Evolutionary conservation across 2,888 invertebrate species (phyloP), one percentile per base, ranked within the genome.

Genomic region (Habrosyne pyritoides): DNA sequence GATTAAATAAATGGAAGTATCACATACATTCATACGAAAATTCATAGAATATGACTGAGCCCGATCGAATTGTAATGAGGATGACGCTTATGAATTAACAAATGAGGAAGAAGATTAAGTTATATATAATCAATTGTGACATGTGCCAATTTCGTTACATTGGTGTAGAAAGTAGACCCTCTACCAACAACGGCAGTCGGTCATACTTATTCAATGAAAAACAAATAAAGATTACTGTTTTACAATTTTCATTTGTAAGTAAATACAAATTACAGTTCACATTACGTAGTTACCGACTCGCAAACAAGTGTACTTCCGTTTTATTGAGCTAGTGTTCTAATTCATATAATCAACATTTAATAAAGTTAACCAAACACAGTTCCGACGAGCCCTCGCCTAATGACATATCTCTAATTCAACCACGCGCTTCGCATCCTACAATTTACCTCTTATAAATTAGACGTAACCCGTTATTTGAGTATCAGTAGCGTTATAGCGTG

Each of bases 391-490:
- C 42, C 42, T 14, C 14, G 63, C 71, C 71, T 84, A 86, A 89
- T 88, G 82, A 85, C 80, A 86, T 62, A 77, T 77, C 76, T 77
- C 79, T 80, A 84, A 81, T 73, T 67, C 69, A 73, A 73, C 71
- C 79, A 79, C 83, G 86, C 83, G 84, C 80, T 84, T 78, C 83
- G 79, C 84, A 83, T 88, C 87, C 84, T 82, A 82, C 84, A 86
- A 89, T 89, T 91, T 89, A 79, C 80, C 84, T 86, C 79, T 87
- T 89, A 86, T 81, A 85, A 89, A 87, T 90, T 90, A 88, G 89
- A 89, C 77, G 66, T 66, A 91, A 89, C 91, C 89, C 87, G 85
- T 89, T 87, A 91, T 89, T 87, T 86, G 71, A 77, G 81, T 87
- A 87, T 88, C 85, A 77, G 86, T 87, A 83, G 90, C 81, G 67